Evolutionary conservation across 2,113 vertebrate species (phyloP), one percentile per base, ranked within the genome.

Genomic region (Dendrocopos noguchii): DNA sequence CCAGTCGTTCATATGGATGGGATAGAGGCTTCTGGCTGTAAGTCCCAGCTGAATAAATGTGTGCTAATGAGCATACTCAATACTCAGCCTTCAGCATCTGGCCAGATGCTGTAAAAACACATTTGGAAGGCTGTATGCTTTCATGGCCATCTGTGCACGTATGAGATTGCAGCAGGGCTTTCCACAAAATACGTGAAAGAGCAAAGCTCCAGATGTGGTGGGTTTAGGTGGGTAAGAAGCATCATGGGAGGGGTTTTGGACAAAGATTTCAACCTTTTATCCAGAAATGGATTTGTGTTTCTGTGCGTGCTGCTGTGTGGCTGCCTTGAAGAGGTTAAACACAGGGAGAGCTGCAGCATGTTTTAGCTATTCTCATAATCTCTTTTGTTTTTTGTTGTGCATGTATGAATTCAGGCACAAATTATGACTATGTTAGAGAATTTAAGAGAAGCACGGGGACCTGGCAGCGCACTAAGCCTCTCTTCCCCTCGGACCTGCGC

Each of bases 371-470:
- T 33, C 42, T 31, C 16, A 52, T 52, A 52, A 52, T 34, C 27
- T 57, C 42, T 22, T 39, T 29, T 55, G 34, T n/a, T 24, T 47
- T 25, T 34, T 28, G 66, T 11, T 52, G 55, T 52, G 44, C 34
- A 2, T 36, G 61, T 68, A 74, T 50, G 7, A 6, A 31, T 53
- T 28, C 90, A 99, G 99, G 99, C 82, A 98, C 98, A 24, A 99
- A 97, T 93, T 99, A 99, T 4, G 99, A 99, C 97, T 99, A 99
- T 9, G 99, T 99, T 12, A 98, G 99, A 8, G 99, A 99, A 80
- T 99, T 99, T 44, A 98, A 99, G 46, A 98, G 99, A 31, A 99
- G 98, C 97, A 99, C 98, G 0, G 99, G 99, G 7, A 99, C 98
- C 15, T 99, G 99, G 99, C 99, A 99, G 63, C 98, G 98, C 94